A percentile compares a stretch with the other conserved stretches of the same genome.
Evolutionary conservation across 2,113 vertebrate genomes (phyloP).

Genomic region (Calyptommatus sinebrachiatus): DNA sequence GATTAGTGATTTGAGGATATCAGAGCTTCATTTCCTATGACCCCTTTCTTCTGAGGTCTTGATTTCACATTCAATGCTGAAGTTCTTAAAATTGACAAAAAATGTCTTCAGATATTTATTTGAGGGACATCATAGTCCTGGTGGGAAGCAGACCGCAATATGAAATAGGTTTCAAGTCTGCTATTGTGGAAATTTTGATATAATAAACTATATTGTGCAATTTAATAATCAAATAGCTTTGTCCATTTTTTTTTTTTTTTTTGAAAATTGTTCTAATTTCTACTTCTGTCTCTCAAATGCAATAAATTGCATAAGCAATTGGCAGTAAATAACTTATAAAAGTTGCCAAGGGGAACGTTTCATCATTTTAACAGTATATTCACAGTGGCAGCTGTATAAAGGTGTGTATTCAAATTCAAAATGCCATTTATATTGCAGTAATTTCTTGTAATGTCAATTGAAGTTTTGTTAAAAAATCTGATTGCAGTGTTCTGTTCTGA

Average conservation of each 20-base stretch:
- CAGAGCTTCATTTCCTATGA: no score
- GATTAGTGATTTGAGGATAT: no score
- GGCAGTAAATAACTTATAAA: not conserved
- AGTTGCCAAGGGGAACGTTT: not conserved
- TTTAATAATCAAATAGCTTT: not conserved
- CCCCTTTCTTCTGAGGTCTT: no score
- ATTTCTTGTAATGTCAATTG: constrained; percentile 13
- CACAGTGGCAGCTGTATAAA: not conserved
- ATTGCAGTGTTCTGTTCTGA: not conserved
- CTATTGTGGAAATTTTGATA: not conserved
- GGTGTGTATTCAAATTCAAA: not conserved
- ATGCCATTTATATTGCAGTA: constrained; percentile 5
- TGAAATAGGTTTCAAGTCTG: not conserved
- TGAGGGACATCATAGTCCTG: not conserved
- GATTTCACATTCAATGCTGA: no score
- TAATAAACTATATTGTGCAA: not conserved
- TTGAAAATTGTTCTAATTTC: constrained; percentile 14
- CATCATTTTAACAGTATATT: constrained; percentile 12
- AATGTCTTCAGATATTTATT: not conserved
- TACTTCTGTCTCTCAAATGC: not conserved
- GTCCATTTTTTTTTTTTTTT: not conserved
- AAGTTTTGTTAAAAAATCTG: constrained; percentile 5
- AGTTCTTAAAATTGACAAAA: no score
- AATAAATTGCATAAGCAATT: not conserved
- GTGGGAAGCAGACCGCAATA: not conserved